phyloP scores from a whole-genome alignment of 2,113 vertebrate species.

The Clarias gariepinus region DNA sequence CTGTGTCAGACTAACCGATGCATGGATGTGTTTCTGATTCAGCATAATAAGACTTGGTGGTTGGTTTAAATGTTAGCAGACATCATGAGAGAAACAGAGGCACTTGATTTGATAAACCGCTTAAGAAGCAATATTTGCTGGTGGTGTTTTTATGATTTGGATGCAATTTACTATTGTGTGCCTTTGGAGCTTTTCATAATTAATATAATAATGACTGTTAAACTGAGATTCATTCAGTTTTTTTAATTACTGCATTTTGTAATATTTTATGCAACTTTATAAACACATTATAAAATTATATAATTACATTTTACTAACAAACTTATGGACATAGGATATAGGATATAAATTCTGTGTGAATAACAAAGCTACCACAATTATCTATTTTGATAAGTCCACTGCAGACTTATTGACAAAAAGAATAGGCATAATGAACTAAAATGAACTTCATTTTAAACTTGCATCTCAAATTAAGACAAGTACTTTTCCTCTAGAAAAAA shows the following conservation, averaged over 20 bases:
- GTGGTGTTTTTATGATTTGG: constrained; percentile 1
- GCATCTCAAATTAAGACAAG: neutral
- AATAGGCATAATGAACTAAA: neutral
- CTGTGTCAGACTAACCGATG: constrained; percentile 2
- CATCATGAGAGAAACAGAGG: neutral
- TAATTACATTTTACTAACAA: neutral
- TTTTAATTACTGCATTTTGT: neutral
- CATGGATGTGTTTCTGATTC: constrained; percentile 13
- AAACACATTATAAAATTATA: neutral
- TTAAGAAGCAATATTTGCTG: neutral
- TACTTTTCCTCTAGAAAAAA: neutral
- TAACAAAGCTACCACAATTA: neutral
- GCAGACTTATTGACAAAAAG: neutral
- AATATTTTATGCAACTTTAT: neutral
- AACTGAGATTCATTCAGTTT: neutral
- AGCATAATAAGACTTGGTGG: neutral
- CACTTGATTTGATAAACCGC: neutral
- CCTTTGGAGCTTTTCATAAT: neutral
- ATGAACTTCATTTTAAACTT: neutral
- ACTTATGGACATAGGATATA: neutral
- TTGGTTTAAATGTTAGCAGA: neutral
- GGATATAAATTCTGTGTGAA: neutral
- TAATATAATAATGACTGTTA: neutral
- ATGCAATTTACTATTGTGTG: neutral
- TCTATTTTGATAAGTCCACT: neutral